Evolutionary conservation across 2,888 invertebrate genomes (phyloP), one percentile per base, ranked within the genome.

Genomic region (Lamellibrachia columna): DNA sequence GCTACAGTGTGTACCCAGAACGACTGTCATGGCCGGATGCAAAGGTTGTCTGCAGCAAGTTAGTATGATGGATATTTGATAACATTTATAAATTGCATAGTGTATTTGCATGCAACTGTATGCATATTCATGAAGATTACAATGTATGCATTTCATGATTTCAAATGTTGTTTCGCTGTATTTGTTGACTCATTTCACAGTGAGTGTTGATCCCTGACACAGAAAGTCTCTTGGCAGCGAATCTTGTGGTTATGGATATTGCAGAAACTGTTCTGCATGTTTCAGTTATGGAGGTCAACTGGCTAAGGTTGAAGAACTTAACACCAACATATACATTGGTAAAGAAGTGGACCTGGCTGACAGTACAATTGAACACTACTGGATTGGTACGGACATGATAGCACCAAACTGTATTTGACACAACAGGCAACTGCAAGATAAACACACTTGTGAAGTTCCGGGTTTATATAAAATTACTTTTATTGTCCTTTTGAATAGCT

Each of bases 241-340:
- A 6, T 75, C 75, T 6, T 75, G 75, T 75, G 11, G 11, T 75
- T 75, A 75, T 75, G 22, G 22, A 75, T 75, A 15, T 11, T 75
- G 15, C 75, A 75, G 75, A 75, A 75, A 75, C 75, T 75, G 75
- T 15, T 15, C 22, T 75, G 75, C 11, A 6, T 75, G 22, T 75
- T 75, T 75, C 75, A 75, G 75, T 75, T 75, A 75, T 22, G 75
- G 75, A 15, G 75, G 22, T 22, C 75, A 75, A 75, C 75, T 75
- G 75, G 75, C 75, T 22, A 75, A 75, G 75, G 75, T 75, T 75
- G 75, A 15, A 22, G 75, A 75, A 15, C 15, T 75, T 15, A 75
- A 75, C 75, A 75, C 75, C 75, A 75, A 75, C 75, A 75, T 75
- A 22, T 75, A 75, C 75, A 75, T 75, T 75, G 75, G 75, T 75